Percentiles rank a stretch among this genome's conserved stretches.
Evolutionary conservation across 2,888 invertebrate species (phyloP).

Genomic region (Notodonta ziczac): DNA sequence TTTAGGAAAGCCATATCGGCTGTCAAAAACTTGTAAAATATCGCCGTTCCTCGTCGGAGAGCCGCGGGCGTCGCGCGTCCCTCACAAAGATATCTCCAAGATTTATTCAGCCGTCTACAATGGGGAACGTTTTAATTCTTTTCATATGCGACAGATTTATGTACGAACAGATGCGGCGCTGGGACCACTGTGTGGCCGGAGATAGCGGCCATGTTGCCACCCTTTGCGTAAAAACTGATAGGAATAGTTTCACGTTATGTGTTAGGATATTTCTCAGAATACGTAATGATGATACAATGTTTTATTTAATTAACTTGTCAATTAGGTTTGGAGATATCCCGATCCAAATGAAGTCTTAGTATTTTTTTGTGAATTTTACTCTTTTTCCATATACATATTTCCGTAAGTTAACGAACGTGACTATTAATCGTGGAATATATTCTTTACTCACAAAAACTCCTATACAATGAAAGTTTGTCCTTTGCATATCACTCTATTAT

Average conservation of each 20-base stretch:
- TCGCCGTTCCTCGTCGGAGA: constrained; percentile 79
- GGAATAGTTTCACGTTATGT: constrained; percentile 38
- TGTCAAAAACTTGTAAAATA: constrained; percentile 89
- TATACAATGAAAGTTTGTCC: constrained; percentile 20
- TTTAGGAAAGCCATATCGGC: constrained; percentile 86
- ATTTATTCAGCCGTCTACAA: constrained; percentile 82
- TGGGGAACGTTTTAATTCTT: constrained; percentile 84
- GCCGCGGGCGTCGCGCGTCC: constrained; percentile 72
- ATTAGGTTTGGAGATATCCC: neutral
- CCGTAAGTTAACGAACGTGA: neutral
- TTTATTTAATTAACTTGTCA: neutral
- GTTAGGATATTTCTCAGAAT: neutral
- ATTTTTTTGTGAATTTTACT: neutral
- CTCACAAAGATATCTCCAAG: constrained; percentile 81
- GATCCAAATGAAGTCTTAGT: neutral
- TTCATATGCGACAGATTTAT: constrained; percentile 83
- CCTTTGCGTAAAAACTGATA: constrained; percentile 52
- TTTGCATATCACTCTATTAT: constrained; percentile 27
- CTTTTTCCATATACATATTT: neutral
- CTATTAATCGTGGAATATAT: neutral
- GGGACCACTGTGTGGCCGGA: constrained; percentile 47
- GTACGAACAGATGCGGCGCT: constrained; percentile 75
- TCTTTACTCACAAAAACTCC: neutral
- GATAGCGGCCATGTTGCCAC: constrained; percentile 63
- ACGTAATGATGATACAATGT: neutral